A percentile compares a stretch with the other conserved stretches of the same genome.
phyloP scores from a whole-genome alignment of 2,888 invertebrate genomes.

The Synergus laeviventris region DNA sequence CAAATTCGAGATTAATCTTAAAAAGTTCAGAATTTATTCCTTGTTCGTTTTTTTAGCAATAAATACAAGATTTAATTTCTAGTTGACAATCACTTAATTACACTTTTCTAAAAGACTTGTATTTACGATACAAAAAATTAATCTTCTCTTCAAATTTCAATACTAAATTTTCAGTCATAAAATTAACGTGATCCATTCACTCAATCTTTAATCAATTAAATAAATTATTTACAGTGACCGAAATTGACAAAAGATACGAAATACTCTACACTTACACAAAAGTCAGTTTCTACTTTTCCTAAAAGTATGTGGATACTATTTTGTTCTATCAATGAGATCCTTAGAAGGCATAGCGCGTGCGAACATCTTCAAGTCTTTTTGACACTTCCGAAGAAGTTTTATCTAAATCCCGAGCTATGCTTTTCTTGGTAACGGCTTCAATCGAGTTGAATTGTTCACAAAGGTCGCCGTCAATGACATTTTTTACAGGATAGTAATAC shows the following conservation, averaged over 20 bases:
- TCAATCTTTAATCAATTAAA: background rate
- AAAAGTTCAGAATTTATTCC: constrained; percentile 9
- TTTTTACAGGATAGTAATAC: constrained; percentile 98
- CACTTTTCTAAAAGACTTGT: background rate
- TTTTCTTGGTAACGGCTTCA: constrained; percentile 95
- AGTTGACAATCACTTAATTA: background rate
- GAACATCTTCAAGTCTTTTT: constrained; percentile 98
- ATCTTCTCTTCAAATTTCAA: background rate
- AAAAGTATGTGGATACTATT: background rate
- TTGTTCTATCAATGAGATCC: constrained; percentile 36
- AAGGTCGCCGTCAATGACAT: constrained; percentile 98
- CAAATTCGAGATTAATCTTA: background rate
- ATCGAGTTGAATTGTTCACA: constrained; percentile 99
- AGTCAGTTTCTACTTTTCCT: background rate
- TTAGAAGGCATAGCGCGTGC: constrained; percentile 99
- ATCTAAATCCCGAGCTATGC: constrained; percentile 95
- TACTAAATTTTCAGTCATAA: background rate
- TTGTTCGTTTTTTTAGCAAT: background rate
- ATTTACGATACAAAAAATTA: background rate
- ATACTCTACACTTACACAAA: background rate
- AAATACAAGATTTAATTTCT: constrained; percentile 15
- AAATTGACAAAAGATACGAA: background rate
- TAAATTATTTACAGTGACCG: background rate
- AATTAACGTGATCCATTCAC: background rate
- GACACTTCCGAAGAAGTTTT: constrained; percentile 97